Evolutionary conservation across 2,113 vertebrate genomes (phyloP).

Genomic region (Cairina moschata): DNA sequence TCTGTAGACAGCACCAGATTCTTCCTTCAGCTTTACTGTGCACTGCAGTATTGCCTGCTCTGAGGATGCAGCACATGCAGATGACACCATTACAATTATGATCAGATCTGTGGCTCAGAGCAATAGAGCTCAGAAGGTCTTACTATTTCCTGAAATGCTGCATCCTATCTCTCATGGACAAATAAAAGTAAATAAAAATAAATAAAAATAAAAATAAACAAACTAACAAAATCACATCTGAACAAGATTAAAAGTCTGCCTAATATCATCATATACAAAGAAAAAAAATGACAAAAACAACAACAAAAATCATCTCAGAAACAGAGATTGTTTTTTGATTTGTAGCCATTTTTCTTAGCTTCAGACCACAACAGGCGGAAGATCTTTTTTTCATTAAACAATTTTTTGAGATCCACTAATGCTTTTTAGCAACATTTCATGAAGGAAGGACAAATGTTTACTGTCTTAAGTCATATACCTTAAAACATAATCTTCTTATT

Average conservation of each 20-base stretch:
- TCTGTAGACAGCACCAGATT: neutral
- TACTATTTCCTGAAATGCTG: neutral
- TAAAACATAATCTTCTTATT: neutral
- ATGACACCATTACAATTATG: neutral
- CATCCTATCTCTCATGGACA: neutral
- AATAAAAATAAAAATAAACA: accelerated
- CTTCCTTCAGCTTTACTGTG: neutral
- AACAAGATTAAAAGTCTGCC: neutral
- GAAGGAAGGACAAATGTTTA: neutral
- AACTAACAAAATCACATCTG: neutral
- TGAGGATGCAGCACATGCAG: neutral
- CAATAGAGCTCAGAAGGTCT: neutral
- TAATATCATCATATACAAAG: neutral
- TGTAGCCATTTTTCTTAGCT: neutral
- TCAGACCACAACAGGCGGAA: neutral
- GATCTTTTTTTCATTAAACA: neutral
- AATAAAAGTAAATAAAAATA: neutral
- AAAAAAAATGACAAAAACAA: neutral
- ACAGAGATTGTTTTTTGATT: neutral
- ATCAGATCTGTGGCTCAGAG: neutral
- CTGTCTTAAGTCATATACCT: neutral
- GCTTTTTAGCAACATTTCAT: neutral
- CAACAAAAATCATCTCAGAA: neutral
- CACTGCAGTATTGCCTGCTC: too few species aligned
- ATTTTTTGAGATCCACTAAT: neutral